Percentiles rank a stretch among this genome's conserved stretches.
Evolutionary conservation across 2,888 invertebrate species (phyloP).

Genomic region (Heliconius aoede): DNA sequence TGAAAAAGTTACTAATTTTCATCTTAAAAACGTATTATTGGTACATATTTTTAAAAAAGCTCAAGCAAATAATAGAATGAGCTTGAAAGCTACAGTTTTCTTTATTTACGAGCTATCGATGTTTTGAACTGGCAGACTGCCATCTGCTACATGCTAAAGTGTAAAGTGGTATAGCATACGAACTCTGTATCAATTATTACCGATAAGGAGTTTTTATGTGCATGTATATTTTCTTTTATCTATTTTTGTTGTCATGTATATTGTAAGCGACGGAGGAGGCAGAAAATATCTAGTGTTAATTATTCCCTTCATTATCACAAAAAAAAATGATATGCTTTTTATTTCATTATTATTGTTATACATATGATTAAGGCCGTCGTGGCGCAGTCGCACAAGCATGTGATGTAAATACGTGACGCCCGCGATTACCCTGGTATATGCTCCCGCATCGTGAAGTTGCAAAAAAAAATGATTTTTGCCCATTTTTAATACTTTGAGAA

Average conservation of each 20-base stretch:
- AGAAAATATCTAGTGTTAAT: not conserved
- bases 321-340: too few relatives aligned
- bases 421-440: not conserved
- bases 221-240: not conserved
- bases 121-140: slow-evolving; percentile 3
- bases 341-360: too few relatives aligned
- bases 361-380: too few relatives aligned
- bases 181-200: not conserved
- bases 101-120: slow-evolving; percentile 20
- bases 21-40: not conserved
- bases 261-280: not conserved
- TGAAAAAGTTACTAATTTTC: too few relatives aligned
- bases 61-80: not conserved
- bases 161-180: not conserved
- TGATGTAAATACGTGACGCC: too few relatives aligned
- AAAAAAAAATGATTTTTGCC: too few relatives aligned
- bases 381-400: too few relatives aligned
- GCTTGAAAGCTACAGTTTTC: slow-evolving; percentile 8
- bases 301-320: too few relatives aligned
- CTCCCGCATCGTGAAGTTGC: too few relatives aligned
- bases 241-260: not conserved
- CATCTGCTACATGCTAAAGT: slow-evolving; percentile 13
- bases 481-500: not conserved
- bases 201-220: not conserved
- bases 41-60: not conserved